Evolutionary conservation across 2,888 invertebrate genomes (phyloP).

Genomic region (Peribatodes rhomboidaria): DNA sequence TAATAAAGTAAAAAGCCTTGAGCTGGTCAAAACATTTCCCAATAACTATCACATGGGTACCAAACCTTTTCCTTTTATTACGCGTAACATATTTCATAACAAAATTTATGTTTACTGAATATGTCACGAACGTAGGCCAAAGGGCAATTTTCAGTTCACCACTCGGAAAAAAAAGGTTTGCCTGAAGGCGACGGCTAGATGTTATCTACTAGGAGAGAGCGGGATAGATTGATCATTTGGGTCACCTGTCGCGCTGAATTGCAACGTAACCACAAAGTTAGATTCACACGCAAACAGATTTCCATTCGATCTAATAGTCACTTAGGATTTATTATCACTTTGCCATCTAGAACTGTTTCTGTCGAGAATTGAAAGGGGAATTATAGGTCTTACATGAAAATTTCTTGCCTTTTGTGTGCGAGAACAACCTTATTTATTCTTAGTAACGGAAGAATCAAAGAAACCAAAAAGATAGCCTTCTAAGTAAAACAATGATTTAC

Average conservation of each 20-base stretch:
- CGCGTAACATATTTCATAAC: slow-evolving; percentile 46
- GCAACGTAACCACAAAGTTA: slow-evolving; percentile 58
- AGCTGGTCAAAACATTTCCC: slow-evolving; percentile 27
- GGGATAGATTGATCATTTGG: slow-evolving; percentile 51
- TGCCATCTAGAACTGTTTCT: slow-evolving; percentile 13
- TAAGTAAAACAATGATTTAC: no score
- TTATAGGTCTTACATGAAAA: not conserved
- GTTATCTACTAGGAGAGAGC: slow-evolving; percentile 30
- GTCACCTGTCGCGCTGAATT: slow-evolving; percentile 65
- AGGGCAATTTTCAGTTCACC: slow-evolving; percentile 47
- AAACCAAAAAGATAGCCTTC: no score
- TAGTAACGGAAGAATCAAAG: no score
- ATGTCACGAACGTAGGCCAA: slow-evolving; percentile 41
- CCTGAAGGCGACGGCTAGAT: slow-evolving; percentile 37
- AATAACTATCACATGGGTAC: slow-evolving; percentile 31
- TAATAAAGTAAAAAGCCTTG: slow-evolving; percentile 24
- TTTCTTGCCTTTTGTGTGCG: not conserved
- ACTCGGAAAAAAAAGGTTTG: slow-evolving; percentile 42
- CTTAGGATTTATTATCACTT: slow-evolving; percentile 29
- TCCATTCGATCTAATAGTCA: slow-evolving; percentile 43
- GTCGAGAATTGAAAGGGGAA: not conserved
- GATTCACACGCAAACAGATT: slow-evolving; percentile 51
- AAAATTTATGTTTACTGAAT: slow-evolving; percentile 50
- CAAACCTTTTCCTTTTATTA: slow-evolving; percentile 43
- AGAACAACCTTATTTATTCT: no score